phyloP scores from a whole-genome alignment of 2,888 invertebrate species.

The Xestia rhomboidea region DNA sequence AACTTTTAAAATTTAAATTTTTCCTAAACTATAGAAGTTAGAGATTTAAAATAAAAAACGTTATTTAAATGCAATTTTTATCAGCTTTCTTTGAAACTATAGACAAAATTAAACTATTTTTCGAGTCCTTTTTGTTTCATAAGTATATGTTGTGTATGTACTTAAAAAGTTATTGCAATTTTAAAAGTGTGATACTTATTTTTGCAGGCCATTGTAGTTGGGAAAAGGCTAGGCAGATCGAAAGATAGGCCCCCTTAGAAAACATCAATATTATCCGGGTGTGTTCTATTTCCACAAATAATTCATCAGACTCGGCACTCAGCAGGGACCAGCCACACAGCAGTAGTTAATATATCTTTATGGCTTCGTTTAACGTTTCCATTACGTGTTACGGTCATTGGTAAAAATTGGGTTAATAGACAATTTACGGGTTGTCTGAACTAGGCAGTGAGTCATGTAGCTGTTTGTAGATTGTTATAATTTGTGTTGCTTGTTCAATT shows the following conservation, averaged over 20 bases:
- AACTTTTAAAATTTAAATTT: too few relatives aligned
- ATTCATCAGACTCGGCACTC: constrained; percentile 33
- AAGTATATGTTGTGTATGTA: too few relatives aligned
- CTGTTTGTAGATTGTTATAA: constrained; percentile 51
- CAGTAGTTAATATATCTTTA: constrained; percentile 55
- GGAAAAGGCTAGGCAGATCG: too few relatives aligned
- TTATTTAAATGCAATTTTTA: too few relatives aligned
- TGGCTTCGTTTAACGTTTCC: constrained; percentile 59
- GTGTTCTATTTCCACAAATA: constrained; percentile 15
- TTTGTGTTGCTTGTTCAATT: constrained; percentile 41
- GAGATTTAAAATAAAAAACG: too few relatives aligned
- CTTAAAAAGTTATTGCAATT: too few relatives aligned
- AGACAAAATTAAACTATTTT: too few relatives aligned
- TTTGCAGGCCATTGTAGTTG: too few relatives aligned
- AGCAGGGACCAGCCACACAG: constrained; percentile 30
- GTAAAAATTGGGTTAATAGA: constrained; percentile 79
- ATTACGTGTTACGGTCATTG: constrained; percentile 67
- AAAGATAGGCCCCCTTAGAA: not conserved
- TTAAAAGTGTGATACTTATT: too few relatives aligned
- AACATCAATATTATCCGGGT: not conserved
- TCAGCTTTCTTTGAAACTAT: too few relatives aligned
- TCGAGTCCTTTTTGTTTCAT: too few relatives aligned
- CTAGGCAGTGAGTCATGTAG: constrained; percentile 61
- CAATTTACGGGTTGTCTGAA: constrained; percentile 70
- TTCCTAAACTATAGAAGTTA: too few relatives aligned